phyloP scores from a whole-genome alignment of 2,888 invertebrate genomes.

The Nomada goodeniana region DNA sequence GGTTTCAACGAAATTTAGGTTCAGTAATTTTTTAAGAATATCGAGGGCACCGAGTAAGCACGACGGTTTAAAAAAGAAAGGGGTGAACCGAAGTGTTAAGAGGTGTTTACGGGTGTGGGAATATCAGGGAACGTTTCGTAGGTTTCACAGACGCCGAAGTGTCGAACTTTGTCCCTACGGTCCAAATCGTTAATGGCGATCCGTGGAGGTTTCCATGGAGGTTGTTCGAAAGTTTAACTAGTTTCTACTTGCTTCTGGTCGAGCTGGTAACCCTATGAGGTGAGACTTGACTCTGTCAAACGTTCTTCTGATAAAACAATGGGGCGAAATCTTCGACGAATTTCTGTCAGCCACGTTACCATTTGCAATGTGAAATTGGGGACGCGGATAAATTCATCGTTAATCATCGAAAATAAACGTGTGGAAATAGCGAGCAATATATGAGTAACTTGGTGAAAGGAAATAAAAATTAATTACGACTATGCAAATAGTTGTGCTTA shows the following conservation, averaged over 20 bases:
- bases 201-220: constrained; percentile 56
- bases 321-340: neutral
- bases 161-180: constrained; percentile 65
- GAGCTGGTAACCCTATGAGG: constrained; percentile 55
- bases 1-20: no score
- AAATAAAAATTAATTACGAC: no score
- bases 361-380: no score
- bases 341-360: no score
- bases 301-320: constrained; percentile 24
- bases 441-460: no score
- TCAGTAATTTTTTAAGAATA: no score
- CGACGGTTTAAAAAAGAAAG: neutral
- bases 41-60: no score
- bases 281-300: constrained; percentile 54
- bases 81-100: neutral
- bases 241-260: constrained; percentile 59
- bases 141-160: constrained; percentile 58
- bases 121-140: constrained; percentile 46
- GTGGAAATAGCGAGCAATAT: no score
- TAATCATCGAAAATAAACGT: no score
- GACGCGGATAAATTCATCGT: no score
- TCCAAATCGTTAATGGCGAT: constrained; percentile 63
- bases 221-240: constrained; percentile 69
- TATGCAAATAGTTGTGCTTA: no score
- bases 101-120: constrained; percentile 15